phyloP scores from a whole-genome alignment of 2,797 vertebrate genomes.

The Gymnothorax reevesii region DNA sequence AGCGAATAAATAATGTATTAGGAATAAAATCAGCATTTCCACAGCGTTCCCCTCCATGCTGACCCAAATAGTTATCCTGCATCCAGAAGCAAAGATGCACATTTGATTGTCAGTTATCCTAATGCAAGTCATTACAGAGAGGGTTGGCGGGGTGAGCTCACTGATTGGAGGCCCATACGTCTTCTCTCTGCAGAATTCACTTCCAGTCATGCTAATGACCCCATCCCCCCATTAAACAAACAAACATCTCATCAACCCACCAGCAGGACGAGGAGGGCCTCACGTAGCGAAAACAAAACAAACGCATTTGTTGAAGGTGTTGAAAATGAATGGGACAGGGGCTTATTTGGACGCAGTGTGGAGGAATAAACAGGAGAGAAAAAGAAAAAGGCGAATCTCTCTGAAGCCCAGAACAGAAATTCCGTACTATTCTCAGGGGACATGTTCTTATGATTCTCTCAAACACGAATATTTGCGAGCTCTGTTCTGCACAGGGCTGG shows the following conservation, averaged over 20 bases:
- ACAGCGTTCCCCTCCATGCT: background rate
- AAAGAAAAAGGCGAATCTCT: background rate
- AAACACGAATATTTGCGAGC: background rate
- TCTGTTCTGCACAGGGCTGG: background rate
- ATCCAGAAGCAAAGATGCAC: conserved; percentile 9
- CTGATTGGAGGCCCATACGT: background rate
- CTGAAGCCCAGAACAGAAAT: background rate
- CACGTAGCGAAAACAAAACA: background rate
- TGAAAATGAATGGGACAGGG: background rate
- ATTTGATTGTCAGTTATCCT: conserved; percentile 24
- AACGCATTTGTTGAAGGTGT: background rate
- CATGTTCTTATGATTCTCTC: background rate
- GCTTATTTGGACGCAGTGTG: background rate
- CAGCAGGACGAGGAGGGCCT: background rate
- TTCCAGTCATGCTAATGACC: background rate
- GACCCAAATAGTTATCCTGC: background rate
- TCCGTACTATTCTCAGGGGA: background rate
- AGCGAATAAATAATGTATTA: conserved; percentile 17
- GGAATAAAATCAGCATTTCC: conserved; percentile 2
- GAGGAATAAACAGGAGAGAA: background rate
- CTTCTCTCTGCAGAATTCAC: background rate
- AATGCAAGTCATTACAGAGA: conserved; percentile 6
- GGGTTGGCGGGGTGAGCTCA: background rate
- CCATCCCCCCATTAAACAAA: background rate
- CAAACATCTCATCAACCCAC: background rate